phyloP scores from a whole-genome alignment of 1,140 invertebrate genomes.

The Patella vulgata region DNA sequence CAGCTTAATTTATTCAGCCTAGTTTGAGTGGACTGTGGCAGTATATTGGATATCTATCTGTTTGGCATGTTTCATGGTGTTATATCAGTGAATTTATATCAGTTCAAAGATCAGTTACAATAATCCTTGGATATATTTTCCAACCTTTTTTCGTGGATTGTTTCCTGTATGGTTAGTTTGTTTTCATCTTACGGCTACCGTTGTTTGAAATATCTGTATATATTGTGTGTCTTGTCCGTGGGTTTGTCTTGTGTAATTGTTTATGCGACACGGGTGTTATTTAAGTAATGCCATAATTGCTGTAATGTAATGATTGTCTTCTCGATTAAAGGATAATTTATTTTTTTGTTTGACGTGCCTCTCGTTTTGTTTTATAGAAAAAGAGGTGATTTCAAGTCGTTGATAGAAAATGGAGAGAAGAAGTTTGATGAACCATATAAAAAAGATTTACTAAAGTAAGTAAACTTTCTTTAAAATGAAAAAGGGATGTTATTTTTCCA shows the following conservation, averaged over 20 bases:
- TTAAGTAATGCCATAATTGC: too few species aligned
- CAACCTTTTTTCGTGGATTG: too few species aligned
- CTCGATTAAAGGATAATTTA: neutral
- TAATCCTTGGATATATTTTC: neutral
- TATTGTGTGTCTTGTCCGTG: too few species aligned
- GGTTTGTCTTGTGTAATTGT: too few species aligned
- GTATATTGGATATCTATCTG: neutral
- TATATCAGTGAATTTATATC: neutral
- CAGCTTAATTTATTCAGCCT: too few species aligned
- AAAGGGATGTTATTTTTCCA: too few species aligned
- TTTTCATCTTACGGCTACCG: too few species aligned
- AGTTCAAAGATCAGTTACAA: neutral
- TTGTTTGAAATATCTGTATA: too few species aligned
- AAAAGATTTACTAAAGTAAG: conserved; percentile 67
- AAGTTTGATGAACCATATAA: conserved; percentile 90
- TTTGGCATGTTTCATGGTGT: neutral
- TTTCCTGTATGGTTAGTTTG: too few species aligned
- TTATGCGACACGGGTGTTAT: too few species aligned
- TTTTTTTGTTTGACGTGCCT: neutral
- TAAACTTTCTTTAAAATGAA: neutral
- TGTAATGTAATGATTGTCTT: too few species aligned
- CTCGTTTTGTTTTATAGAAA: conserved; percentile 73
- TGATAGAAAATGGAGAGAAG: conserved; percentile 90
- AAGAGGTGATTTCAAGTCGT: conserved; percentile 86
- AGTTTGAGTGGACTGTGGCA: too few species aligned